Conservation (phyloP, 2,113 vertebrate genomes). For the Sarotherodon lohbergeri region DNA sequence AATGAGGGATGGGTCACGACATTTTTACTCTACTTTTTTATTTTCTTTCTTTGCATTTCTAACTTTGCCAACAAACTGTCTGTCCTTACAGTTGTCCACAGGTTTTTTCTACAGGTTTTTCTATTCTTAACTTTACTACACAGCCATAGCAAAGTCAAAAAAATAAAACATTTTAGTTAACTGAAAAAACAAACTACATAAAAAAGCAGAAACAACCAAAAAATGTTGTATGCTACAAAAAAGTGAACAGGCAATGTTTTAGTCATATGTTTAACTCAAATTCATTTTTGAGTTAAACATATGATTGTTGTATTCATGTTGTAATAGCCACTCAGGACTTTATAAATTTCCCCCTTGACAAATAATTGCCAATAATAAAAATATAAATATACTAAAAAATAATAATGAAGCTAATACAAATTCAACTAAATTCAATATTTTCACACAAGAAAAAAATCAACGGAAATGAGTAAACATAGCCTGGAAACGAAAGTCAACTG, state of each 20-base stretch:
- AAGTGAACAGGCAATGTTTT: background rate
- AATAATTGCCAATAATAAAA: background rate
- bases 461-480: background rate
- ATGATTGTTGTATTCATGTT: background rate
- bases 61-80: background rate
- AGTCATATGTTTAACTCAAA: background rate
- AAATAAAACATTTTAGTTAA: background rate
- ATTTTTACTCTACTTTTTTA: background rate
- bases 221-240: accelerated
- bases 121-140: background rate
- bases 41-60: background rate
- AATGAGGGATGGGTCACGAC: accelerated
- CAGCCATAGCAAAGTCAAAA: background rate
- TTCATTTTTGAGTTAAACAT: background rate
- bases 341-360: background rate
- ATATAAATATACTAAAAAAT: background rate
- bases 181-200: background rate
- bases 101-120: accelerated
- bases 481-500: background rate
- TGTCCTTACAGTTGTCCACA: background rate
- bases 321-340: accelerated
- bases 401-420: background rate
- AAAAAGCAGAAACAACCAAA: background rate
- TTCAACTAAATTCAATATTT: background rate
- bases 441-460: background rate